Percentiles rank a stretch among this genome's conserved stretches.
Evolutionary conservation across 2,888 invertebrate species (phyloP).

Genomic region (Drosophila koepferae): DNA sequence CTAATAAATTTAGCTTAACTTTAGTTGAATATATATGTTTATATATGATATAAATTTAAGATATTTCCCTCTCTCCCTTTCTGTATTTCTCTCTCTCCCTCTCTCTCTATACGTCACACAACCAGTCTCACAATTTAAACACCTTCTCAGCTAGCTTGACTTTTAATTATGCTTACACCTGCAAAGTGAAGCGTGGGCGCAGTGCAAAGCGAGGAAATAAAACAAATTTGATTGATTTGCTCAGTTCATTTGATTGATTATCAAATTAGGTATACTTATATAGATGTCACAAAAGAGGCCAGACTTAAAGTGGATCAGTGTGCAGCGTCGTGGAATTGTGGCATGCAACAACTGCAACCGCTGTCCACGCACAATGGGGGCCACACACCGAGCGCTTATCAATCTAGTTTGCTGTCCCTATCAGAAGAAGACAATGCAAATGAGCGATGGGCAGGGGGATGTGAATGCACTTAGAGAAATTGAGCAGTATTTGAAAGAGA

Average conservation of each 20-base stretch:
- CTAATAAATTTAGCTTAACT: too few species aligned
- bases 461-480: background rate
- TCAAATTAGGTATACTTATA: background rate
- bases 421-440: slow-evolving; percentile 8
- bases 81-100: too few species aligned
- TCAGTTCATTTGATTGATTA: slow-evolving; percentile 15
- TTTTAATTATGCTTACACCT: background rate
- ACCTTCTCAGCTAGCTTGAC: background rate
- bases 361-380: background rate
- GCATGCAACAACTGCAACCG: slow-evolving; percentile 18
- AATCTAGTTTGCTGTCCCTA: background rate
- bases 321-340: background rate
- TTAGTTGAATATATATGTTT: too few species aligned
- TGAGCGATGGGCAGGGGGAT: background rate
- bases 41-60: too few species aligned
- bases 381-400: slow-evolving; percentile 23
- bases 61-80: too few species aligned
- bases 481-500: background rate
- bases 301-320: background rate
- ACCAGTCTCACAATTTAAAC: too few species aligned
- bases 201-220: background rate
- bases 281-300: background rate
- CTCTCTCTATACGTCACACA: background rate
- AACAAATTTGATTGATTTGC: slow-evolving; percentile 21
- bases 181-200: slow-evolving; percentile 8